Percentiles rank a stretch among this genome's conserved stretches.
These are phyloP conservation scores for Chironomus tepperi DNA, from an alignment of 1,140 invertebrate species.

Conservation along the genomic window DNA sequence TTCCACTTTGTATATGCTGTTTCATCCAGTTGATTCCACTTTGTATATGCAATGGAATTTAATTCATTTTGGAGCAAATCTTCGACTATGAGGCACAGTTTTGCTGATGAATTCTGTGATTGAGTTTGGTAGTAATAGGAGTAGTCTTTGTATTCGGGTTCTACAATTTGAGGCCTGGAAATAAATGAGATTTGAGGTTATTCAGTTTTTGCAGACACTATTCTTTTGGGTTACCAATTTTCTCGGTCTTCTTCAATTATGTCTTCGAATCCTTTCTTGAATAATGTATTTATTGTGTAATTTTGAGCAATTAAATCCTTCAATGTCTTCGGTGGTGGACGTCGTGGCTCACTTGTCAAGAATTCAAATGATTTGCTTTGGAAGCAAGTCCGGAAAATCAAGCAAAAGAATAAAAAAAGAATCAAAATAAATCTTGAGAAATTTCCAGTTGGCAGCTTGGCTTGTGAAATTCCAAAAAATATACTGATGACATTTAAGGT, in stretches of 20 bases:
- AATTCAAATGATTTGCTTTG: background rate
- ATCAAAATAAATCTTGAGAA: slow-evolving; percentile 1
- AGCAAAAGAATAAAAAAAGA: background rate
- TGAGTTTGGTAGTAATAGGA: no score
- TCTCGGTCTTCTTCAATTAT: background rate
- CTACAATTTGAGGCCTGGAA: background rate
- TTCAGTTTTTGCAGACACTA: background rate
- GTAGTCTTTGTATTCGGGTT: no score
- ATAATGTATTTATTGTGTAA: background rate
- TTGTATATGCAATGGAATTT: background rate
- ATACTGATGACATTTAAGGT: background rate
- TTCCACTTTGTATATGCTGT: background rate
- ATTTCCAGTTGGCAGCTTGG: background rate
- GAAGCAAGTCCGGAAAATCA: background rate
- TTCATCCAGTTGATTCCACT: no score
- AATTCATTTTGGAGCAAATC: no score
- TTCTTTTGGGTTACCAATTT: background rate
- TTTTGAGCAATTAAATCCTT: background rate
- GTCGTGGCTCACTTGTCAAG: background rate
- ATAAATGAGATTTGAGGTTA: background rate
- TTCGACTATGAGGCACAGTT: no score
- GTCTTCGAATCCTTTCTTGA: no score
- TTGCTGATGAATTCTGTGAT: no score
- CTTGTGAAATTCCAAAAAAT: background rate
- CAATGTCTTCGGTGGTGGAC: background rate